phyloP scores from a whole-genome alignment of 2,797 vertebrate genomes.

The Ctenopoma kingsleyae region DNA sequence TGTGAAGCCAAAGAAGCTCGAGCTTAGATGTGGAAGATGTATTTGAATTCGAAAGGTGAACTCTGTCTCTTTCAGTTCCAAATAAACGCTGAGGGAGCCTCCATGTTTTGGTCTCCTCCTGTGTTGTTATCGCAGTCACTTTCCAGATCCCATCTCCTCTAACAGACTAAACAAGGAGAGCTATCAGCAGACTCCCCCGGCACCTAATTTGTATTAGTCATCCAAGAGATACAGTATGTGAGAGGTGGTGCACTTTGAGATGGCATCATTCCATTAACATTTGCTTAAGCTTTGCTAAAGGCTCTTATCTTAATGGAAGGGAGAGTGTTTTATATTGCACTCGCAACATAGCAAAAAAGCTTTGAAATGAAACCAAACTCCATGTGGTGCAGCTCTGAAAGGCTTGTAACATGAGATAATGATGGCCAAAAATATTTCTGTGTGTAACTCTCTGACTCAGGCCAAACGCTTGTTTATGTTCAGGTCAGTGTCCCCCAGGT shows the following conservation, averaged over 20 bases:
- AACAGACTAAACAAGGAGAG: slow-evolving; percentile 85
- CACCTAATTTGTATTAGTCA: slow-evolving; percentile 74
- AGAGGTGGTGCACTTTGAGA: slow-evolving; percentile 50
- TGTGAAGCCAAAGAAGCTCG: slow-evolving; percentile 70
- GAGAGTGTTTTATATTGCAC: slow-evolving; percentile 14
- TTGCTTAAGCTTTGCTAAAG: slow-evolving; percentile 28
- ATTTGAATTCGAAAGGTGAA: slow-evolving; percentile 68
- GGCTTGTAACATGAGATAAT: background rate
- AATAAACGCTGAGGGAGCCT: slow-evolving; percentile 71
- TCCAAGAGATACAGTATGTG: slow-evolving; percentile 47
- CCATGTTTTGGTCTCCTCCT: slow-evolving; percentile 75
- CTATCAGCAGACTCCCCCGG: slow-evolving; percentile 68
- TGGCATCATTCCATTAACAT: slow-evolving; percentile 47
- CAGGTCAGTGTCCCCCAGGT: slow-evolving; percentile 93
- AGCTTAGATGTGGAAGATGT: slow-evolving; percentile 67
- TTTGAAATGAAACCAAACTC: background rate
- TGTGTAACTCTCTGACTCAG: slow-evolving; percentile 24
- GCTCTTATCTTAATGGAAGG: slow-evolving; percentile 24
- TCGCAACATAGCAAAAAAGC: background rate
- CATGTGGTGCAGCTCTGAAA: background rate
- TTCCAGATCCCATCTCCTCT: slow-evolving; percentile 75
- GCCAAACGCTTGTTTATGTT: slow-evolving; percentile 45
- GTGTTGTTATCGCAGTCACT: slow-evolving; percentile 76
- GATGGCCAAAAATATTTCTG: background rate
- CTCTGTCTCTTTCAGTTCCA: slow-evolving; percentile 41